phyloP scores from a whole-genome alignment of 2,113 vertebrate genomes.

The Psittacula cyanocephala region DNA sequence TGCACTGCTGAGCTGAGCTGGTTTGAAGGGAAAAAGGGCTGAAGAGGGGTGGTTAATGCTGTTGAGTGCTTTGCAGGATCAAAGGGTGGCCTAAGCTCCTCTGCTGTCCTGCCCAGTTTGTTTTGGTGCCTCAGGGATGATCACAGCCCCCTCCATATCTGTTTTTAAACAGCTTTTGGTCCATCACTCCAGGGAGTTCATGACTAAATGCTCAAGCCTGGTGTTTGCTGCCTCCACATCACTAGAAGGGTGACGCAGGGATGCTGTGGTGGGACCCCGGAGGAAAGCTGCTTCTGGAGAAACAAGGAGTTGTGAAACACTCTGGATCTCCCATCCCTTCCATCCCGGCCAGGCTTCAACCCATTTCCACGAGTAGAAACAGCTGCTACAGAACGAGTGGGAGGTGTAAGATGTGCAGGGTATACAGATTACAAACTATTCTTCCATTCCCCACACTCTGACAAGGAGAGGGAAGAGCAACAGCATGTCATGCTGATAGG shows the following conservation, averaged over 20 bases:
- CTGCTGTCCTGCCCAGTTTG: neutral
- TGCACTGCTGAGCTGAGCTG: neutral
- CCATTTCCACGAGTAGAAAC: neutral
- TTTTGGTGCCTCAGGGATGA: neutral
- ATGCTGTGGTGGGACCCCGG: neutral
- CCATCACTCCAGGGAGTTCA: neutral
- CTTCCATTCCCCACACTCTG: neutral
- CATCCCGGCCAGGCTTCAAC: neutral
- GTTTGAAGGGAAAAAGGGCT: neutral
- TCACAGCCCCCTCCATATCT: neutral
- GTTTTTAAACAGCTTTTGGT: neutral
- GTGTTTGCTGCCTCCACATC: neutral
- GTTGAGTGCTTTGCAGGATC: neutral
- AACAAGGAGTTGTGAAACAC: neutral
- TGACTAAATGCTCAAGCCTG: neutral
- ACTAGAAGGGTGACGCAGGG: neutral
- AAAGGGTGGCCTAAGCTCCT: neutral
- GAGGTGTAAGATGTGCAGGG: neutral
- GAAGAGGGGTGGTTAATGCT: neutral
- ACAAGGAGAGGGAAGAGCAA: neutral
- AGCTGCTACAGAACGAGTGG: neutral
- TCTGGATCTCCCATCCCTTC: neutral
- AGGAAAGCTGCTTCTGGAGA: neutral
- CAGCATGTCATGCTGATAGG: neutral
- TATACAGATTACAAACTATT: neutral